Percentiles rank a stretch among this genome's conserved stretches.
Conservation (phyloP, 2,113 vertebrate genomes). For the Azemiops feae region DNA sequence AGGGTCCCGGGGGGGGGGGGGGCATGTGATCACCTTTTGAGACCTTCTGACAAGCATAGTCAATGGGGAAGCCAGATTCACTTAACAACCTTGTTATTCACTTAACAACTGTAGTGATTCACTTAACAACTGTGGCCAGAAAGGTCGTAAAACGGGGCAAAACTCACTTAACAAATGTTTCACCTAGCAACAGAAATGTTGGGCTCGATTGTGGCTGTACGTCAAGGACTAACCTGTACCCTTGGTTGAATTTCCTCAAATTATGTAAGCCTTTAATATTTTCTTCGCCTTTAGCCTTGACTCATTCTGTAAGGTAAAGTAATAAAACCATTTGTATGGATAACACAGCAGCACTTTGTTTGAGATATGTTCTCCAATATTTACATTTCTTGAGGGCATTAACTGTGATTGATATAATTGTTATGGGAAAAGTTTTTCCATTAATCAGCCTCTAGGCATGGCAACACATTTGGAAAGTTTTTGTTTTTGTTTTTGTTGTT, state of each 20-base stretch:
- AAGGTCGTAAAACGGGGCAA: background rate
- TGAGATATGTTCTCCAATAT: background rate
- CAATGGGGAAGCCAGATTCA: background rate
- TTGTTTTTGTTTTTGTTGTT: conserved; percentile 22
- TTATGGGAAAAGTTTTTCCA: background rate
- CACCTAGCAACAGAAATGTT: background rate
- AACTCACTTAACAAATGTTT: background rate
- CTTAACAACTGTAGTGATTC: background rate
- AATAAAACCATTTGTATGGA: background rate
- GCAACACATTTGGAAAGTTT: conserved; percentile 6
- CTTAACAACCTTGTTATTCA: background rate
- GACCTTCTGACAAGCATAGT: background rate
- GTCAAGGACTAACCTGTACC: background rate
- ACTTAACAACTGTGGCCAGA: background rate
- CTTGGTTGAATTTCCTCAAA: background rate
- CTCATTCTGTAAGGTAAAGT: background rate
- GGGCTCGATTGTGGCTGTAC: background rate
- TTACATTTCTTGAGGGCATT: background rate
- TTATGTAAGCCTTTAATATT: background rate
- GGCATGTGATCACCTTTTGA: background rate
- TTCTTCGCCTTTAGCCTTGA: background rate
- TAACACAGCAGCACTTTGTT: background rate
- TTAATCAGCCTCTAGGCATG: background rate
- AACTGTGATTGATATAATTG: background rate
- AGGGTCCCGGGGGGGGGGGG: background rate